Evolutionary conservation across 2,113 vertebrate species (phyloP).

Genomic region (Isichthys henryi): DNA sequence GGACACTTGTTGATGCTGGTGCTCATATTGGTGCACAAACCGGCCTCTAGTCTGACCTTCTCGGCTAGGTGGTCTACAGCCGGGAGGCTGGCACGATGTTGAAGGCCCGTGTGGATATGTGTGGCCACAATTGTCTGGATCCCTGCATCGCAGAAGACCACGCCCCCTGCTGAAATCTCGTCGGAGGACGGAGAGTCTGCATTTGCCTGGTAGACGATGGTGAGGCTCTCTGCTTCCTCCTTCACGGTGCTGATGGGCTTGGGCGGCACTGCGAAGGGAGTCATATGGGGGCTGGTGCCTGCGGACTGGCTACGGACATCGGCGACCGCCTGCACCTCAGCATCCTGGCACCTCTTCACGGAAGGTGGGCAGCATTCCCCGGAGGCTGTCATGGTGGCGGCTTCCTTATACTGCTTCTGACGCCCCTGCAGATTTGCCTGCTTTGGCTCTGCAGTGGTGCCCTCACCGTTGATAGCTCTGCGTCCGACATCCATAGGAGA

Average conservation of each 20-base stretch:
- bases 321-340: constrained; percentile 83
- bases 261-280: constrained; percentile 51
- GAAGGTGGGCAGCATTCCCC: constrained; percentile 31
- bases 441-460: constrained; percentile 48
- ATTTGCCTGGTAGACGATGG: constrained; percentile 53
- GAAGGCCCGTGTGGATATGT: constrained; percentile 19
- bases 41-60: constrained; percentile 39
- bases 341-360: constrained; percentile 60
- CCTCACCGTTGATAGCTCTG: constrained; percentile 25
- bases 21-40: constrained; percentile 39
- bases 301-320: constrained; percentile 69
- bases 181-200: constrained; percentile 8
- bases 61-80: constrained; percentile 41
- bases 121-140: constrained; percentile 20
- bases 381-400: constrained; percentile 75
- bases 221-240: constrained; percentile 61
- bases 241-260: constrained; percentile 31
- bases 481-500: constrained; percentile 36
- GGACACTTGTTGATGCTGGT: constrained; percentile 31
- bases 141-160: background rate
- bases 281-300: constrained; percentile 84
- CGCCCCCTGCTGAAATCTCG: background rate
- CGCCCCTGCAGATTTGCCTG: constrained; percentile 37
- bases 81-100: background rate
- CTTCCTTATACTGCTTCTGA: constrained; percentile 51